Conservation (phyloP, 35 echinoderm and acorn worm genomes). For the Strongylocentrotus purpuratus region DNA sequence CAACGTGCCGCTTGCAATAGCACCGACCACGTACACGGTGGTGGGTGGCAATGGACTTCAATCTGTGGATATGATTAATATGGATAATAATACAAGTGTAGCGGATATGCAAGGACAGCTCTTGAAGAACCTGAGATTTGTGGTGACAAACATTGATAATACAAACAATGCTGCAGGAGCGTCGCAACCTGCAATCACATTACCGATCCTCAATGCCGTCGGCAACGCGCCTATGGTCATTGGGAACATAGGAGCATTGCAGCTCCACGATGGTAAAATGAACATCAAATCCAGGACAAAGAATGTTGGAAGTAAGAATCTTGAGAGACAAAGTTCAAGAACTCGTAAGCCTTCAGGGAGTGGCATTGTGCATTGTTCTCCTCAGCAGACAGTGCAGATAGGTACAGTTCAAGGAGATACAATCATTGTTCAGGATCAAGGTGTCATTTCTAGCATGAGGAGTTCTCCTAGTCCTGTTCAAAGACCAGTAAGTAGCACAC, state of each 20-base stretch:
- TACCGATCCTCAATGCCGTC: conserved; percentile 76
- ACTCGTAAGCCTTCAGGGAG: conserved; percentile 64
- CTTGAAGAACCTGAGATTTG: conserved; percentile 81
- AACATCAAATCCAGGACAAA: conserved; percentile 90
- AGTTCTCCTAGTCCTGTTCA: conserved; percentile 71
- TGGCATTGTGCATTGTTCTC: conserved; percentile 21
- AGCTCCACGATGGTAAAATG: conserved; percentile 89
- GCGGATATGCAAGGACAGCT: conserved; percentile 64
- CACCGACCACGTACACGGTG: conserved; percentile 50
- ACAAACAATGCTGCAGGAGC: conserved; percentile 62
- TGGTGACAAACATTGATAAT: conserved; percentile 93
- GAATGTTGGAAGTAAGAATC: conserved; percentile 45
- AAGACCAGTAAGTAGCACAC: conserved; percentile 64
- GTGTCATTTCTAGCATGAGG: conserved; percentile 40
- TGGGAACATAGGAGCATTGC: conserved; percentile 74
- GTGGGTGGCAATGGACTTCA: conserved; percentile 81
- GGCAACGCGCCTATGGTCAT: conserved; percentile 69
- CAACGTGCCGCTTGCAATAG: conserved; percentile 44
- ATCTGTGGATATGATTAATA: conserved; percentile 67
- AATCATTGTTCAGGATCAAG: conserved; percentile 40
- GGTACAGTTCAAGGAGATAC: conserved; percentile 32
- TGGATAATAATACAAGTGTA: conserved; percentile 58
- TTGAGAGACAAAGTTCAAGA: conserved; percentile 61
- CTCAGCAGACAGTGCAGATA: conserved; percentile 46
- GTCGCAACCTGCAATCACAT: conserved; percentile 43